Conservation (phyloP, 2,797 vertebrate genomes). For the Tympanoctomys barrerae region DNA sequence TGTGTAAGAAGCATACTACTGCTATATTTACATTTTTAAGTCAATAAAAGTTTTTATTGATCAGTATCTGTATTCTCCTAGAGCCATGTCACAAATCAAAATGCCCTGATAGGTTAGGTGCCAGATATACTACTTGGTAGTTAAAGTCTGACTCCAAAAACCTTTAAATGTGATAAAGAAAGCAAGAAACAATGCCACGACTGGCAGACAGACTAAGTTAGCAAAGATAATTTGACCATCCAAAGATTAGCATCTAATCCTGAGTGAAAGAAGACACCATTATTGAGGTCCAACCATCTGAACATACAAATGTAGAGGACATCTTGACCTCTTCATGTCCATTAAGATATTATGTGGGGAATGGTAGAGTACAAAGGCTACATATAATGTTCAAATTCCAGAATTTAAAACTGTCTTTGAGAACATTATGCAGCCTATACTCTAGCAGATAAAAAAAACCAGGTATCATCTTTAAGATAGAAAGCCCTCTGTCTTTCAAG, state of each 20-base stretch:
- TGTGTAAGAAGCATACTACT: background rate
- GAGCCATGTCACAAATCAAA: constrained; percentile 46
- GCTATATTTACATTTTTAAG: constrained; percentile 34
- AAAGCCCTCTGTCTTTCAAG: background rate
- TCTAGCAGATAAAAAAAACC: background rate
- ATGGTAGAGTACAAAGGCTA: background rate
- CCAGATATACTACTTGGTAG: background rate
- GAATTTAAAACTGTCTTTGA: background rate
- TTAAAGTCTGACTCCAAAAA: constrained; percentile 19
- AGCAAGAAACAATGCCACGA: background rate
- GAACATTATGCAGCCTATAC: background rate
- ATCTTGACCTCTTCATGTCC: background rate
- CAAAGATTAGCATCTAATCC: background rate
- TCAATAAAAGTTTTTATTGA: constrained; percentile 39
- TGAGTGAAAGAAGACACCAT: background rate
- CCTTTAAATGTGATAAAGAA: background rate
- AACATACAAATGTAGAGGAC: background rate
- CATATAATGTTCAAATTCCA: background rate
- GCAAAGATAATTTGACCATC: background rate
- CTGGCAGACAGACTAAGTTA: background rate
- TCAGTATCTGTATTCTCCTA: background rate
- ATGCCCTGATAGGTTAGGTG: constrained; percentile 4
- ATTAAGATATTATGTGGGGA: background rate
- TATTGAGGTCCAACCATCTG: background rate
- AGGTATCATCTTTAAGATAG: background rate